phyloP scores from a whole-genome alignment of 2,113 vertebrate species.

The Parus major region DNA sequence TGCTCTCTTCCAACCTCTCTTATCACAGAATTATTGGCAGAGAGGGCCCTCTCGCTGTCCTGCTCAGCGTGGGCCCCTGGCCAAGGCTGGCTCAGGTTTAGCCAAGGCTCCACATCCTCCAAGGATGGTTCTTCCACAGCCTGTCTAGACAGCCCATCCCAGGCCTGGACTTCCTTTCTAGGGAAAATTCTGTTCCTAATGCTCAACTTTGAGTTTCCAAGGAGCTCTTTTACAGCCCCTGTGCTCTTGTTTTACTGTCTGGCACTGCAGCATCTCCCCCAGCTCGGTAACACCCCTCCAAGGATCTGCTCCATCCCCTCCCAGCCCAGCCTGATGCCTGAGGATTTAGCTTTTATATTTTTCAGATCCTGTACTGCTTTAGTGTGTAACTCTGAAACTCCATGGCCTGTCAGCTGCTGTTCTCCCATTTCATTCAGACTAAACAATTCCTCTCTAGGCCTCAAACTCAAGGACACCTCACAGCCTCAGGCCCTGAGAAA shows the following conservation, averaged over 20 bases:
- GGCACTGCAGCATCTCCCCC: neutral
- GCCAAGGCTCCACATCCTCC: conserved; percentile 7
- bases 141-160: conserved; percentile 39
- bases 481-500: neutral
- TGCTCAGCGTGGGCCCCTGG: neutral
- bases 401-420: neutral
- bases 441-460: neutral
- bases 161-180: conserved; percentile 22
- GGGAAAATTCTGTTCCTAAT: neutral
- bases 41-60: neutral
- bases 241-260: neutral
- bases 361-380: neutral
- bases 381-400: neutral
- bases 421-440: neutral
- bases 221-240: neutral
- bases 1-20: conserved; percentile 26
- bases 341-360: neutral
- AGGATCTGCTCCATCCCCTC: neutral
- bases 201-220: neutral
- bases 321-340: neutral
- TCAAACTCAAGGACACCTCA: neutral
- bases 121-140: conserved; percentile 20
- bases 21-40: conserved; percentile 22
- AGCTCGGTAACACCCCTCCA: neutral
- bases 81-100: neutral